These are phyloP conservation scores for Lota lota DNA, from an alignment of 2,113 vertebrate species.

Conservation along the genomic window DNA sequence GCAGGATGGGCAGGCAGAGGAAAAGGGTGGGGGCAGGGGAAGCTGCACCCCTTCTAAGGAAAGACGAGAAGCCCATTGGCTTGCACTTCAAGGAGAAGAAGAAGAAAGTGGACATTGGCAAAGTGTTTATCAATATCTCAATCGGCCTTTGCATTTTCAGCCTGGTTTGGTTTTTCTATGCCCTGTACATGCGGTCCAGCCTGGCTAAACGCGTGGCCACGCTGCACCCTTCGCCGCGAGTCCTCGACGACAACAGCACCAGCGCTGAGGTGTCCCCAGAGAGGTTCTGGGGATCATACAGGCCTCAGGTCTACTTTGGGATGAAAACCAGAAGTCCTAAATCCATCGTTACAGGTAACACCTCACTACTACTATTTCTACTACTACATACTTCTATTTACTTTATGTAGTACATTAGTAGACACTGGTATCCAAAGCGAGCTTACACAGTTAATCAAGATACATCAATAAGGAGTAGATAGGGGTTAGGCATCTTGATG, in stretches of 20 bases:
- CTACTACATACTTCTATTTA: no score
- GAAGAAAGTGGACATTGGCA: constrained; percentile 75
- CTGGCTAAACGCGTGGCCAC: constrained; percentile 75
- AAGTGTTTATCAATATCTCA: constrained; percentile 79
- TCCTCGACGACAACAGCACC: constrained; percentile 74
- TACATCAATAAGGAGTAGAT: no score
- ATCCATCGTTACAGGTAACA: constrained; percentile 82
- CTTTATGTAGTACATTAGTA: no score
- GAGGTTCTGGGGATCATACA: constrained; percentile 91
- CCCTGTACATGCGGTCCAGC: constrained; percentile 73
- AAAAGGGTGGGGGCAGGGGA: constrained; percentile 70
- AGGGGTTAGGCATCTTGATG: no score
- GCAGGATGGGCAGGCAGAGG: constrained; percentile 75
- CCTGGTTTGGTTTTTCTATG: constrained; percentile 74
- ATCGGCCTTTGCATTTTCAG: constrained; percentile 79
- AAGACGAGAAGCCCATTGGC: constrained; percentile 68
- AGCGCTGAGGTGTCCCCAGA: constrained; percentile 72
- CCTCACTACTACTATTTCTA: not conserved
- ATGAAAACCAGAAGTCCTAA: constrained; percentile 91
- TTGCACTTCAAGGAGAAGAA: constrained; percentile 75
- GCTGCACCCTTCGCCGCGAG: constrained; percentile 75
- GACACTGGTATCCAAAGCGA: no score
- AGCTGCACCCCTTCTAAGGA: constrained; percentile 54
- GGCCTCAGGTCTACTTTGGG: constrained; percentile 92
- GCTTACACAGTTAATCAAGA: no score